Evolutionary conservation across 2,113 vertebrate species (phyloP).

Genomic region (Hydrolagus affinis): DNA sequence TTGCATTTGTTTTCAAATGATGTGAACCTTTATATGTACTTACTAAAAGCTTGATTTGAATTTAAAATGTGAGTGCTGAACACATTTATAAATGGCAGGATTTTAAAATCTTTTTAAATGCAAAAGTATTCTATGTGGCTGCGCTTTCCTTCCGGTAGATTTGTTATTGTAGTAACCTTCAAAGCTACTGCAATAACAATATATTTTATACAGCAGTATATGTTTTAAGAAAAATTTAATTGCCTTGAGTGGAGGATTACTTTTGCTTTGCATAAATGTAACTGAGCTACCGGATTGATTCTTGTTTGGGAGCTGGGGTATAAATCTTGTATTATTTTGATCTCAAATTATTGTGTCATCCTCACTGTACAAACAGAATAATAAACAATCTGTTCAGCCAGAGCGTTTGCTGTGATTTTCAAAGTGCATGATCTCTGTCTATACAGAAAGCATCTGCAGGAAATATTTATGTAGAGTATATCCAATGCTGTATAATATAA

Average conservation of each 20-base stretch:
- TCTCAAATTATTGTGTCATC: constrained; percentile 3
- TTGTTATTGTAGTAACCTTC: not conserved
- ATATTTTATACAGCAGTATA: not conserved
- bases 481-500: not conserved
- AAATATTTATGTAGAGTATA: not conserved
- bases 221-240: not conserved
- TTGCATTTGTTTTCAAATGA: not conserved
- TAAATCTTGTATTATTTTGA: not conserved
- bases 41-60: not conserved
- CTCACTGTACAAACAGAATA: not conserved
- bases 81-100: not conserved
- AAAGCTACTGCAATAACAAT: too few relatives aligned
- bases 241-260: too few relatives aligned
- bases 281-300: not conserved
- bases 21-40: too few relatives aligned
- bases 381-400: not conserved
- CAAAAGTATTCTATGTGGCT: not conserved
- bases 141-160: not conserved
- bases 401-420: too few relatives aligned
- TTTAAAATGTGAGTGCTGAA: not conserved
- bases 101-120: not conserved
- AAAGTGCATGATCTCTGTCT: not conserved
- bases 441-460: not conserved
- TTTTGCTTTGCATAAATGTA: not conserved
- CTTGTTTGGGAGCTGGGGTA: not conserved